Percentiles rank a stretch among this genome's conserved stretches.
Evolutionary conservation across 2,113 vertebrate species (phyloP).

Genomic region (Hippocampus comes): DNA sequence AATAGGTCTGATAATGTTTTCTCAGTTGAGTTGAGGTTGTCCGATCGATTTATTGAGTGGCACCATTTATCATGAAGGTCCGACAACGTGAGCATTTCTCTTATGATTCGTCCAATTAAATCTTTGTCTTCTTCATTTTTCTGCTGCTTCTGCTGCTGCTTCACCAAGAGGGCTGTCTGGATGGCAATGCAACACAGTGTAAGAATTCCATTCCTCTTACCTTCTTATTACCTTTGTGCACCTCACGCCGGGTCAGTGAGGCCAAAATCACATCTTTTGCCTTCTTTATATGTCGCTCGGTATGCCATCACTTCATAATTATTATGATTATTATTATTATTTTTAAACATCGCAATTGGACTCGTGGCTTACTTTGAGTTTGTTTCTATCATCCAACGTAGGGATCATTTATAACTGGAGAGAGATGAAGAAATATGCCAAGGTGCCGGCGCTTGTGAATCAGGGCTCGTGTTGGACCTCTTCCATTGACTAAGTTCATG

Average conservation of each 20-base stretch:
- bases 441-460: not conserved
- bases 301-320: not conserved
- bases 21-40: conserved; percentile 14
- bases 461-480: not conserved
- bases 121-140: conserved; percentile 77
- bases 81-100: conserved; percentile 11
- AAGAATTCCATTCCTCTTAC: conserved; percentile 80
- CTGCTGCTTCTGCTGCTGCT: conserved; percentile 67
- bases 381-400: not conserved
- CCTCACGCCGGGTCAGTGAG: not conserved
- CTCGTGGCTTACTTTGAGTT: not conserved
- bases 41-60: conserved; percentile 38
- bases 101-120: conserved; percentile 75
- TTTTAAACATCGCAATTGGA: not conserved
- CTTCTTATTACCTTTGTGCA: conserved; percentile 64
- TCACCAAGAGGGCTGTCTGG: conserved; percentile 92
- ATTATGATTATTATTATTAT: no score
- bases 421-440: not conserved
- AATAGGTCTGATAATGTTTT: conserved; percentile 18
- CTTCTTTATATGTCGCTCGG: not conserved
- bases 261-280: not conserved
- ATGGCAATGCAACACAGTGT: conserved; percentile 96
- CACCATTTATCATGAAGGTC: conserved; percentile 56
- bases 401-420: not conserved
- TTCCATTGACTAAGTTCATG: not conserved